phyloP scores from a whole-genome alignment of 2,888 invertebrate species.

The Poecilobothrus nobilitatus region DNA sequence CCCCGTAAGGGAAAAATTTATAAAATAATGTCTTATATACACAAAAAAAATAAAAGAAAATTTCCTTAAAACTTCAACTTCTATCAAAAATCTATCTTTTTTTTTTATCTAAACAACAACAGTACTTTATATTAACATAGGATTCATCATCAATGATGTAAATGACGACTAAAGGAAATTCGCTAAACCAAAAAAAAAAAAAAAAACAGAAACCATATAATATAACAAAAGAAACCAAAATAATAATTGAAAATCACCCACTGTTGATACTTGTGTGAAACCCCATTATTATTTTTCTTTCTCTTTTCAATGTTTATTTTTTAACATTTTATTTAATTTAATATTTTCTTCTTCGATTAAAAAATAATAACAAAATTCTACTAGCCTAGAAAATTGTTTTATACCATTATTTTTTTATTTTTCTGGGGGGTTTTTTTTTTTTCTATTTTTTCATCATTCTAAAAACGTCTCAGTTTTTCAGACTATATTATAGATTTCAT shows the following conservation, averaged over 20 bases:
- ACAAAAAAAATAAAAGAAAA: no score
- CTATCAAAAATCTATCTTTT: no score
- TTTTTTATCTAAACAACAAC: no score
- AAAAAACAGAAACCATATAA: neutral
- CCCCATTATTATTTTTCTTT: neutral
- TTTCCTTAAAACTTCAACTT: no score
- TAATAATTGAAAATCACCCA: slow-evolving; percentile 6
- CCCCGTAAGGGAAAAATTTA: no score
- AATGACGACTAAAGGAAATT: neutral
- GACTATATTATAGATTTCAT: neutral
- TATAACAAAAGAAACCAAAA: neutral
- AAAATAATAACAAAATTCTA: neutral
- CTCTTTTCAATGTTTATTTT: neutral
- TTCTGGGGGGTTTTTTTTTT: no score
- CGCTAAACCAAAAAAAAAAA: neutral
- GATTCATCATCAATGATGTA: neutral
- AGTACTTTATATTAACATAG: no score
- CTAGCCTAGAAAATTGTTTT: neutral
- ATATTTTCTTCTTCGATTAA: neutral
- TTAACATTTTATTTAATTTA: no score
- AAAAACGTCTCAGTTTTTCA: neutral
- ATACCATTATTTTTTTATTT: no score
- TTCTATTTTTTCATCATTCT: neutral
- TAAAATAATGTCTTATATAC: no score
- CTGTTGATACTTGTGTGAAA: neutral